Percentiles rank a stretch among this genome's conserved stretches.
These are phyloP conservation scores for Panthera tigris DNA, from an alignment of 2,113 vertebrate genomes.

Conservation along the genomic window DNA sequence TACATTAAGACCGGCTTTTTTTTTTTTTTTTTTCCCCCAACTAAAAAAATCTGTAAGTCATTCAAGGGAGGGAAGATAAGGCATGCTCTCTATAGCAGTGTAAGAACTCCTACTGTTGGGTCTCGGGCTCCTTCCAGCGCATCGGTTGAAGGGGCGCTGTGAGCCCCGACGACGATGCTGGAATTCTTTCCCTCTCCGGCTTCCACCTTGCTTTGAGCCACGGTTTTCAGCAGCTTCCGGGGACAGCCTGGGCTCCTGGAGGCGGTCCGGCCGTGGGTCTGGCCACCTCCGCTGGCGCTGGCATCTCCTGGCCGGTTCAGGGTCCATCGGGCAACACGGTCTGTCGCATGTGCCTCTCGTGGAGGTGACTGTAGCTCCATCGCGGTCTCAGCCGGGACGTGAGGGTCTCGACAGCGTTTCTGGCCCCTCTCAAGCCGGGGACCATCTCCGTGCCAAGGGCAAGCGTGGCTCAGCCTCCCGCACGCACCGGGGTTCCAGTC, in stretches of 20 bases:
- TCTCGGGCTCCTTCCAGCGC: neutral
- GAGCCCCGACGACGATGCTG: accelerated
- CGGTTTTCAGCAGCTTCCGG: neutral
- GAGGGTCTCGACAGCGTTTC: neutral
- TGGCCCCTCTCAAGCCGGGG: neutral
- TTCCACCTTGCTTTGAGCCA: neutral
- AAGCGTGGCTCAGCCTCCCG: accelerated
- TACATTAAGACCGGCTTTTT: neutral
- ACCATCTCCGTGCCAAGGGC: accelerated
- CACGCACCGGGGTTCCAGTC: accelerated
- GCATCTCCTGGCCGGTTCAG: neutral
- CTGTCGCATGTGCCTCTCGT: neutral
- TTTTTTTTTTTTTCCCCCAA: neutral
- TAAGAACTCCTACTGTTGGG: neutral
- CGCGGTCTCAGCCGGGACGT: accelerated
- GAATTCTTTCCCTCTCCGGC: neutral
- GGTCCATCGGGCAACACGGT: accelerated
- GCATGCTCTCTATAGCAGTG: neutral
- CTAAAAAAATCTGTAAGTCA: neutral
- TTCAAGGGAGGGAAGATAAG: neutral
- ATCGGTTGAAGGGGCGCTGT: accelerated
- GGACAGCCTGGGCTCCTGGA: accelerated
- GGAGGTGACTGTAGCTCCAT: neutral
- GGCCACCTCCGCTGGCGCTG: neutral
- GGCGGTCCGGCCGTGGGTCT: accelerated